These are phyloP conservation scores for Percina caprodes DNA, from an alignment of 2,113 vertebrate species.

Conservation along the genomic window DNA sequence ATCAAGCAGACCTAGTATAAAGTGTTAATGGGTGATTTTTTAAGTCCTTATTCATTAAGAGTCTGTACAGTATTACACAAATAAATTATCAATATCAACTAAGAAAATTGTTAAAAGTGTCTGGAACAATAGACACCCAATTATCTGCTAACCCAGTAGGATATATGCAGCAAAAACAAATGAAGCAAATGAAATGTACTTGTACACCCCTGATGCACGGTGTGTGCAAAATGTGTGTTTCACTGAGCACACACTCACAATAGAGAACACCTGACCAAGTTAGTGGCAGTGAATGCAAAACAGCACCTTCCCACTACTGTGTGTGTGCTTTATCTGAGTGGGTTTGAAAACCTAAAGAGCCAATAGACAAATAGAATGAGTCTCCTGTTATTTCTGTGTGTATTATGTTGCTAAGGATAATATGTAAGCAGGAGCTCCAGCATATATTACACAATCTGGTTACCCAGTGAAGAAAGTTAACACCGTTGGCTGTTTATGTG, in stretches of 20 bases:
- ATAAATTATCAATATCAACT: not conserved
- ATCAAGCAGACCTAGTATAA: too few species aligned
- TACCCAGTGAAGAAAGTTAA: not conserved
- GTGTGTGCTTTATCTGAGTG: not conserved
- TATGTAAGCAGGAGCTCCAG: not conserved
- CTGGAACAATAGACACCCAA: constrained; percentile 1
- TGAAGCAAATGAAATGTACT: constrained; percentile 8
- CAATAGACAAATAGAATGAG: not conserved
- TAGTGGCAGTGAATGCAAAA: constrained; percentile 11
- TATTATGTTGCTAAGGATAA: not conserved
- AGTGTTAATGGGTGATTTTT: not conserved
- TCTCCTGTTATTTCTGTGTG: not conserved
- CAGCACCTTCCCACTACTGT: not conserved
- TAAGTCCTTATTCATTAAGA: not conserved
- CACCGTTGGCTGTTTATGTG: not conserved
- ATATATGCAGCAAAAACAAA: constrained; percentile 21
- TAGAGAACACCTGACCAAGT: not conserved
- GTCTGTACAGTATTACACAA: not conserved
- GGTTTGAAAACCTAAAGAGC: not conserved
- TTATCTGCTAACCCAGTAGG: not conserved
- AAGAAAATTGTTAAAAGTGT: not conserved
- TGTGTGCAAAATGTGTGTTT: not conserved
- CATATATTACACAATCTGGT: not conserved
- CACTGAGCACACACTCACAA: not conserved
- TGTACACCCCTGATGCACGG: not conserved